Percentiles rank a stretch among this genome's conserved stretches.
Evolutionary conservation across 1,140 invertebrate species (phyloP).

Genomic region (Eriocheir sinensis): DNA sequence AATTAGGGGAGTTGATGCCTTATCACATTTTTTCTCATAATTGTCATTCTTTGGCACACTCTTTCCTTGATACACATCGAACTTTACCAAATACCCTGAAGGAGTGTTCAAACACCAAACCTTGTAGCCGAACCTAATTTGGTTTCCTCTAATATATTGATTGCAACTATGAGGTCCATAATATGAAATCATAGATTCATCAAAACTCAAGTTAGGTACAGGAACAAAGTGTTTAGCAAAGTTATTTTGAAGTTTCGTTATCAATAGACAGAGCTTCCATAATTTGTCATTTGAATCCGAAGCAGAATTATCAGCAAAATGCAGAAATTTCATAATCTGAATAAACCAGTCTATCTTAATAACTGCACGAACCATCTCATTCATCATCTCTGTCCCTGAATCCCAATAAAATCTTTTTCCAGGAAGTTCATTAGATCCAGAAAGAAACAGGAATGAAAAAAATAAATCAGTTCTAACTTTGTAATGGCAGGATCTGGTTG

Average conservation of each 20-base stretch:
- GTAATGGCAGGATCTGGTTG: too few relatives aligned
- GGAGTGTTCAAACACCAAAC: slow-evolving; percentile 2
- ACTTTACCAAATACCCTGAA: too few relatives aligned
- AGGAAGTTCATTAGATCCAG: too few relatives aligned
- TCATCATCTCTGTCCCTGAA: neutral
- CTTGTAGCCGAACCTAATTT: neutral
- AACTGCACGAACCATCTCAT: slow-evolving; percentile 1
- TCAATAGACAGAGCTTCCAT: slow-evolving; percentile 1
- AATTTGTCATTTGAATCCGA: neutral
- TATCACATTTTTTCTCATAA: neutral
- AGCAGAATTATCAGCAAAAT: neutral
- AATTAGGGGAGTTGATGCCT: neutral
- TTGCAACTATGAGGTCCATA: slow-evolving; percentile 36
- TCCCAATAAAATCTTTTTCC: too few relatives aligned
- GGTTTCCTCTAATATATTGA: slow-evolving; percentile 35
- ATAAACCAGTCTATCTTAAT: slow-evolving; percentile 9
- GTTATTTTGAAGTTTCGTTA: neutral
- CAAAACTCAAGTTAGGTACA: slow-evolving; percentile 35
- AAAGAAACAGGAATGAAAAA: too few relatives aligned
- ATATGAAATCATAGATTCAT: slow-evolving; percentile 37
- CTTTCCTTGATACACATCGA: too few relatives aligned
- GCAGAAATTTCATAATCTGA: too few relatives aligned
- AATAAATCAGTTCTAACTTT: too few relatives aligned
- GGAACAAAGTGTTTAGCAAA: slow-evolving; percentile 32
- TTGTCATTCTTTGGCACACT: neutral